phyloP scores from a whole-genome alignment of 2,888 invertebrate species.

The Andrena hattorfiana region DNA sequence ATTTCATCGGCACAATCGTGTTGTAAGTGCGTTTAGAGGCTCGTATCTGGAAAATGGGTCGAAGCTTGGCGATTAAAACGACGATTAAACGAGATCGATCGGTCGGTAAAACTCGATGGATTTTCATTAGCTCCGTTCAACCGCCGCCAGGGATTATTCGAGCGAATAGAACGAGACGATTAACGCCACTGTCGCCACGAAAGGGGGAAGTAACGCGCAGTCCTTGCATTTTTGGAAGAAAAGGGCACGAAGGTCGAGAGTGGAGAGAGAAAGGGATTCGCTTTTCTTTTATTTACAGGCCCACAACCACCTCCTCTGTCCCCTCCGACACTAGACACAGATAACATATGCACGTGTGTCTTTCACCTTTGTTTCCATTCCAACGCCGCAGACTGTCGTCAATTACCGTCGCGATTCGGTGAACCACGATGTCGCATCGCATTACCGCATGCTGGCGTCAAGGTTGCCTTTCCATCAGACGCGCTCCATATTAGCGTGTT shows the following conservation, averaged over 20 bases:
- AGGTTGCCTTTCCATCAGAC: slow-evolving; percentile 18
- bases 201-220: slow-evolving; percentile 33
- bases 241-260: slow-evolving; percentile 30
- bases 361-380: slow-evolving; percentile 37
- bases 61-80: background rate
- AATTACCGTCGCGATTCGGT: slow-evolving; percentile 46
- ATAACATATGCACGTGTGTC: slow-evolving; percentile 15
- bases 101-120: slow-evolving; percentile 7
- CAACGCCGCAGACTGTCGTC: slow-evolving; percentile 61
- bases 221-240: slow-evolving; percentile 15
- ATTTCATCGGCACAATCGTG: background rate
- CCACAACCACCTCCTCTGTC: slow-evolving; percentile 33
- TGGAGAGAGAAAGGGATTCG: slow-evolving; percentile 25
- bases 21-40: background rate
- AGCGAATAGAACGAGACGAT: background rate
- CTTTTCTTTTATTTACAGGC: slow-evolving; percentile 48
- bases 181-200: background rate
- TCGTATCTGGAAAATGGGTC: slow-evolving; percentile 3
- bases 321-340: background rate
- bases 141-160: background rate
- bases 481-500: background rate
- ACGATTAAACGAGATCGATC: slow-evolving; percentile 10
- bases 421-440: no score
- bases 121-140: background rate
- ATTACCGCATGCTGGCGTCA: slow-evolving; percentile 32